Evolutionary conservation across 1,140 invertebrate species (phyloP).

Genomic region (Semibalanus balanoides): DNA sequence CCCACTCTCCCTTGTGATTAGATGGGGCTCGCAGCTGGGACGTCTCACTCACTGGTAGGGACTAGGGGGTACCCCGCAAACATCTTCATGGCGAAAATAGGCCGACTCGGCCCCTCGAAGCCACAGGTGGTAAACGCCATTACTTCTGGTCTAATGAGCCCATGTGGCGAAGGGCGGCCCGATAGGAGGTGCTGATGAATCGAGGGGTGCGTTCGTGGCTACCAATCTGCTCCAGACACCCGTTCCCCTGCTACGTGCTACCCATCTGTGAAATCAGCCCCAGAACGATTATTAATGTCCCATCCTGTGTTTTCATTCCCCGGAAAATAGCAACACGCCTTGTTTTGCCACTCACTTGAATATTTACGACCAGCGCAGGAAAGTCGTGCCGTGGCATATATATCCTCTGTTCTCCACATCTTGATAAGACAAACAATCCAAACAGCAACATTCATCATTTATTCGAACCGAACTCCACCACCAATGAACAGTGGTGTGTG

Average conservation of each 20-base stretch:
- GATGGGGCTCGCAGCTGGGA: background rate
- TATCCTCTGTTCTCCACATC: background rate
- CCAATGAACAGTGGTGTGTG: background rate
- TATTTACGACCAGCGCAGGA: background rate
- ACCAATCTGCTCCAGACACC: no score
- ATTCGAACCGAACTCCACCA: background rate
- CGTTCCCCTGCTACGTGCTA: no score
- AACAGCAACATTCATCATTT: background rate
- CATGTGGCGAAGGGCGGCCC: no score
- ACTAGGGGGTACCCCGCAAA: no score
- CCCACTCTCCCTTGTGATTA: background rate
- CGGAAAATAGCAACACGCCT: no score
- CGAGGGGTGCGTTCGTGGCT: no score
- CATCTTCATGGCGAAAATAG: background rate
- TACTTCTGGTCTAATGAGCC: background rate
- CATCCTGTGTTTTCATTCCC: no score
- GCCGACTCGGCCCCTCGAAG: background rate
- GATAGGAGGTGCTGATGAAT: no score
- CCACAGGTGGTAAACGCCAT: background rate
- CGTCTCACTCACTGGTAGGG: background rate
- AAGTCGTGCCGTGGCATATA: background rate
- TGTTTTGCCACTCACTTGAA: no score
- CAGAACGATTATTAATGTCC: no score
- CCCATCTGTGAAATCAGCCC: no score
- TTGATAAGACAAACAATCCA: background rate